Conservation (phyloP, 92 coral and sea anemone genomes). For the Porites divaricata region DNA sequence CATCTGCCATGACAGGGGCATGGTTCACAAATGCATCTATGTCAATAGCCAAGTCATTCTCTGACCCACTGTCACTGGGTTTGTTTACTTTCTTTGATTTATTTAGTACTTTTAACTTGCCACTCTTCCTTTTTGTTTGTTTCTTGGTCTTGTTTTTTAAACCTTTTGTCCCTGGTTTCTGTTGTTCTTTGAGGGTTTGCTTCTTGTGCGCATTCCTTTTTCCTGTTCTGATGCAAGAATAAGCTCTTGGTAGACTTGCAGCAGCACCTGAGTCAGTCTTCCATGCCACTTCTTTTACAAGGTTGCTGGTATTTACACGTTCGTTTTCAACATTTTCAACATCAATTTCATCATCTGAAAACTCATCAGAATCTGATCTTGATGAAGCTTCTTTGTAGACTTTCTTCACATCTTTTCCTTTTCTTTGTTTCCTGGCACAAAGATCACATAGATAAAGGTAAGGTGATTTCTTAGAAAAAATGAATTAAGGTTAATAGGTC, state of each 20-base stretch:
- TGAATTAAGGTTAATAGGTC: background rate
- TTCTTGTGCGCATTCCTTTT: slow-evolving; percentile 5
- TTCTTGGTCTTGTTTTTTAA: background rate
- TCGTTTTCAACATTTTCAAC: background rate
- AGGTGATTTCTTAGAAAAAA: background rate
- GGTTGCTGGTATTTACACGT: background rate
- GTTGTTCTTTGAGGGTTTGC: background rate
- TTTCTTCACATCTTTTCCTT: slow-evolving; percentile 41
- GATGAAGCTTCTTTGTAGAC: slow-evolving; percentile 25
- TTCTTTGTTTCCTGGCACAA: slow-evolving; percentile 38
- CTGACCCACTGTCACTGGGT: background rate
- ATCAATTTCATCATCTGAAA: slow-evolving; percentile 23
- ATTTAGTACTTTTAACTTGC: background rate
- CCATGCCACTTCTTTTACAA: background rate
- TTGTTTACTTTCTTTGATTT: background rate
- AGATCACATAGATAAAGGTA: background rate
- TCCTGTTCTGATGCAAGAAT: background rate
- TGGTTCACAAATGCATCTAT: slow-evolving; percentile 50
- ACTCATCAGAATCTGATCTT: slow-evolving; percentile 37
- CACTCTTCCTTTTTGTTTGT: background rate
- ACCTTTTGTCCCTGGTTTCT: background rate
- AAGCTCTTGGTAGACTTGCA: background rate
- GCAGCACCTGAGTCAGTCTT: background rate
- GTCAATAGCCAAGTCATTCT: slow-evolving; percentile 60
- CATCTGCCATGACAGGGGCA: slow-evolving; percentile 52